Conservation (phyloP, 2,888 invertebrate genomes). For the Cancer borealis region DNA sequence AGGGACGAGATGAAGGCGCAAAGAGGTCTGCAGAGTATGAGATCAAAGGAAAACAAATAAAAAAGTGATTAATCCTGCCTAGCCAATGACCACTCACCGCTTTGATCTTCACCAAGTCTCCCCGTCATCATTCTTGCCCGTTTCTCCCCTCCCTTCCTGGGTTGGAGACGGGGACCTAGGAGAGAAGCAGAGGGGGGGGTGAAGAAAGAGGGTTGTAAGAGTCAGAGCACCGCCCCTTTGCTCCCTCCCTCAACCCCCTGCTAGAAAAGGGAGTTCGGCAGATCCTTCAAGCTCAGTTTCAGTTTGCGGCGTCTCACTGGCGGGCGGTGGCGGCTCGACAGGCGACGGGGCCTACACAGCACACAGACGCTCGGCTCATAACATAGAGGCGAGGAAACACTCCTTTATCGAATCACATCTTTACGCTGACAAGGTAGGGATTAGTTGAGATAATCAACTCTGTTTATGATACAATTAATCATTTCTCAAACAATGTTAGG, state of each 20-base stretch:
- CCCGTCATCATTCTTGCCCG: slow-evolving; percentile 21
- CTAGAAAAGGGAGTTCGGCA: slow-evolving; percentile 37
- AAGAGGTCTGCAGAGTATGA: slow-evolving; percentile 37
- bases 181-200: not conserved
- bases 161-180: not conserved
- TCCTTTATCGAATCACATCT: not conserved
- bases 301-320: not conserved
- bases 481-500: too few species aligned
- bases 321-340: not conserved
- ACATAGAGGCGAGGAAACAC: not conserved
- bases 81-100: slow-evolving; percentile 33
- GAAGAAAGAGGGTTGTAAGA: slow-evolving; percentile 39
- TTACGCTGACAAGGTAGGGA: too few species aligned
- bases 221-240: slow-evolving; percentile 16
- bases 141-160: not conserved
- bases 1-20: slow-evolving; percentile 35
- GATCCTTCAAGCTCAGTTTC: slow-evolving; percentile 14
- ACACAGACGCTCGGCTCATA: not conserved
- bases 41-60: slow-evolving; percentile 33
- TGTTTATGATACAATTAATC: too few species aligned
- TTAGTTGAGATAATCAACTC: too few species aligned
- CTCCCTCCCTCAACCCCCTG: slow-evolving; percentile 31
- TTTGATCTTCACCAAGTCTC: slow-evolving; percentile 40
- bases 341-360: not conserved
- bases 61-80: slow-evolving; percentile 45